Evolutionary conservation across 2,113 vertebrate genomes (phyloP), one percentile per base, ranked within the genome.

Genomic region (Hemicordylus capensis): DNA sequence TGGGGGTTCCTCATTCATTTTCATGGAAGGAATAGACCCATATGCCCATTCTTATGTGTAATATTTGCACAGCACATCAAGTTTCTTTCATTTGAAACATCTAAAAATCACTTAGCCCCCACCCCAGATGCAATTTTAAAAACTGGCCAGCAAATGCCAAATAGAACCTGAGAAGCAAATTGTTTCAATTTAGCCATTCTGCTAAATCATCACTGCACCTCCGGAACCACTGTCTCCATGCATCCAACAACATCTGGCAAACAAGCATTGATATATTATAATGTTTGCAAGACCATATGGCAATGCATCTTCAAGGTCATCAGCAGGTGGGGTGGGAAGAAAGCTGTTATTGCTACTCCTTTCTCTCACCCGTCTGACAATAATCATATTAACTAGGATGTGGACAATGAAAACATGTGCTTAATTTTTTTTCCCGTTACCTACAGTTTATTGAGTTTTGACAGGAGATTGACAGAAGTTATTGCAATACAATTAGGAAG

Each of bases 201-300:
- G 84, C 87, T 94, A 93, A 95, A 93, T 93, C 91, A 91, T 95
- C 89, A 73, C 86, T 44, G 56, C 91, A 84, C 90, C 80, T 93
- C 90, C 89, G 91, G 39, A 95, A 92, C 89, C 76, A 87, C 90
- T 91, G 90, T 81, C 83, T 95, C 84, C 85, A 89, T 89, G 87
- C 91, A 91, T 80, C 92, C 92, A 95, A 89, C 85, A 94, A 93
- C 95, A 96, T 95, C 96, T 96, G 95, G 95, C 95, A 95, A 97
- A 96, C 90, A 94, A 96, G 95, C 83, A 6, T 87, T 95, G 95
- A 95, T 96, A 72, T 94, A 96, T 95, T 94, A 88, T 89, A 91
- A 93, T 94, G 92, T 89, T 94, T 87, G 90, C 88, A 93, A 89
- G 84, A 87, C 94, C 96, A 96, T 96, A 96, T 96, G 96, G 94